Conservation (phyloP, 92 coral and sea anemone species). For the Phenganax subtilis region DNA sequence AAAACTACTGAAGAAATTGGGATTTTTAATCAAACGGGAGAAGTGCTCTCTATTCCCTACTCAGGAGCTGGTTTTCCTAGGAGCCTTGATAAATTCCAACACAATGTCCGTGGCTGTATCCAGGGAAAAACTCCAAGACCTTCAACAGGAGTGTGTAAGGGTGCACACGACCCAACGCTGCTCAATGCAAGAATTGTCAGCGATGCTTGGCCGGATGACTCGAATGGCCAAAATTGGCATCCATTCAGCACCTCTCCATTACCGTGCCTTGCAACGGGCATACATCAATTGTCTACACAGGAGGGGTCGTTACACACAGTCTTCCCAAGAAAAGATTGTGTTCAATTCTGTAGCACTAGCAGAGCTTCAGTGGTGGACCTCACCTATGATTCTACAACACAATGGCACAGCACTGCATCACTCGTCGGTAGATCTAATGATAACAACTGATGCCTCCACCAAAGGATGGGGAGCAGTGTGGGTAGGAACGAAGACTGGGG, state of each 20-base stretch:
- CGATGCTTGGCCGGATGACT: background rate
- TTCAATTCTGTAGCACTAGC: too few relatives aligned
- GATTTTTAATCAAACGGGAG: background rate
- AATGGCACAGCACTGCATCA: too few relatives aligned
- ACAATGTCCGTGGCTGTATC: background rate
- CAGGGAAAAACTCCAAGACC: background rate
- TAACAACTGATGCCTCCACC: background rate
- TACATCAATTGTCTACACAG: too few relatives aligned
- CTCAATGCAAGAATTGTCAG: background rate
- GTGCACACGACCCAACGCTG: background rate
- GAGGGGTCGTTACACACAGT: too few relatives aligned
- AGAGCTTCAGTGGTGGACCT: too few relatives aligned
- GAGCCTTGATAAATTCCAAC: background rate
- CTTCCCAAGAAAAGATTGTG: too few relatives aligned
- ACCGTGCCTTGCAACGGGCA: too few relatives aligned
- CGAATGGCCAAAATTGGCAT: conserved; percentile 1
- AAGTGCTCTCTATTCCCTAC: background rate
- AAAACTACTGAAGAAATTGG: background rate
- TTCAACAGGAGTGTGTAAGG: background rate
- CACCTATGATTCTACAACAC: too few relatives aligned
- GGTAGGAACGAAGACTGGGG: too few relatives aligned
- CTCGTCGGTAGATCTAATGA: too few relatives aligned
- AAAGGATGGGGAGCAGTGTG: background rate
- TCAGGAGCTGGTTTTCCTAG: conserved; percentile 4
- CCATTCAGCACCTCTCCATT: background rate